These are phyloP conservation scores for Coenonympha glycerion DNA, from an alignment of 2,888 invertebrate genomes.

Conservation along the genomic window DNA sequence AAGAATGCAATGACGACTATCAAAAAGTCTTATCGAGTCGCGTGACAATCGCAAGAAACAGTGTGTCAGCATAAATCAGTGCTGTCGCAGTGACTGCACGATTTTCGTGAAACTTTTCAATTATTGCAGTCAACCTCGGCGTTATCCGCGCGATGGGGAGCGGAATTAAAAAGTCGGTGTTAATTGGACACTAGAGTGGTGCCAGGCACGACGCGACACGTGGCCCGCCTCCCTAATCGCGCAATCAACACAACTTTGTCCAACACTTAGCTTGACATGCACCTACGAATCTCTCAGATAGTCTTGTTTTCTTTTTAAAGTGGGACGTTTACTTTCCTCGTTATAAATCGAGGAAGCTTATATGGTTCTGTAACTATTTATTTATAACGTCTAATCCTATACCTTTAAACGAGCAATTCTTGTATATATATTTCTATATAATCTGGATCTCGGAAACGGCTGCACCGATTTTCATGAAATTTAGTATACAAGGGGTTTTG, in stretches of 20 bases:
- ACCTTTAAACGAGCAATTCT: no score
- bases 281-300: conserved; percentile 21
- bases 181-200: conserved; percentile 47
- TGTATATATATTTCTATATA: no score
- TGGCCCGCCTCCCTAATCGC: conserved; percentile 41
- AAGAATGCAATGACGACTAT: not conserved
- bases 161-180: conserved; percentile 32
- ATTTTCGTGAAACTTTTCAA: conserved; percentile 25
- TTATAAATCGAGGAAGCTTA: no score
- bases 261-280: conserved; percentile 33
- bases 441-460: no score
- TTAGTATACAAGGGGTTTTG: no score
- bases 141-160: conserved; percentile 20
- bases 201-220: conserved; percentile 49
- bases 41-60: conserved; percentile 14
- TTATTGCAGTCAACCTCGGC: conserved; percentile 21
- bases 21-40: not conserved
- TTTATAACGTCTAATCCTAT: no score
- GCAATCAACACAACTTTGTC: conserved; percentile 55
- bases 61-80: conserved; percentile 8
- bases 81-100: conserved; percentile 20
- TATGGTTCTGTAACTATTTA: no score
- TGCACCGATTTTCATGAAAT: no score
- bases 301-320: not conserved
- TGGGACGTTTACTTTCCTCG: no score